Evolutionary conservation across 1,140 invertebrate species (phyloP).

Genomic region (Eubasilissa regina): DNA sequence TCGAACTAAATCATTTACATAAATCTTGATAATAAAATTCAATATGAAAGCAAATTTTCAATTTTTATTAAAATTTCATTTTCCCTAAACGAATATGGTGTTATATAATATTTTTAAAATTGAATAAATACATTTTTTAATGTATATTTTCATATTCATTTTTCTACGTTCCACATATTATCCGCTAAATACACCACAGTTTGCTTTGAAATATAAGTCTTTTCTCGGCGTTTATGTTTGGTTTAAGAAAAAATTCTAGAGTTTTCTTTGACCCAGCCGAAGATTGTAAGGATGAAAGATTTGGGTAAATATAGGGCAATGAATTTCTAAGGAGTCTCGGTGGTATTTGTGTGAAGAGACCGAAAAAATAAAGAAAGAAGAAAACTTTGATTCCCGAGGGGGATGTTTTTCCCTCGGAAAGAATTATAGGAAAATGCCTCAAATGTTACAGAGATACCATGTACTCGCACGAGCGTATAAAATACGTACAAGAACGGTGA

Average conservation of each 20-base stretch:
- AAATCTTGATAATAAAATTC: no score
- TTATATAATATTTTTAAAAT: no score
- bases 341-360: conserved; percentile 31
- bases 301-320: conserved; percentile 55
- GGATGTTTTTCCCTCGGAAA: conserved; percentile 27
- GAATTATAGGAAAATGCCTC: not conserved
- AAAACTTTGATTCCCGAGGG: conserved; percentile 48
- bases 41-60: no score
- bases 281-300: conserved; percentile 45
- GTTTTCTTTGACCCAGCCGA: conserved; percentile 43
- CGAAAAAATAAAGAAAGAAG: conserved; percentile 38
- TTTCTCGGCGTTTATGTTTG: conserved; percentile 28
- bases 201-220: not conserved
- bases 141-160: no score
- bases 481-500: conserved; percentile 6
- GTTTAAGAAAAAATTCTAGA: conserved; percentile 35
- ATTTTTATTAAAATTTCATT: no score
- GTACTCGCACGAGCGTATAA: conserved; percentile 6
- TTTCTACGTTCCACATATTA: not conserved
- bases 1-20: no score
- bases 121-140: no score
- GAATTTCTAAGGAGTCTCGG: conserved; percentile 44
- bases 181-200: not conserved
- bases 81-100: no score
- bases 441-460: conserved; percentile 5